Conservation (phyloP, 1,140 invertebrate species). For the Caenorhabditis remanei region DNA sequence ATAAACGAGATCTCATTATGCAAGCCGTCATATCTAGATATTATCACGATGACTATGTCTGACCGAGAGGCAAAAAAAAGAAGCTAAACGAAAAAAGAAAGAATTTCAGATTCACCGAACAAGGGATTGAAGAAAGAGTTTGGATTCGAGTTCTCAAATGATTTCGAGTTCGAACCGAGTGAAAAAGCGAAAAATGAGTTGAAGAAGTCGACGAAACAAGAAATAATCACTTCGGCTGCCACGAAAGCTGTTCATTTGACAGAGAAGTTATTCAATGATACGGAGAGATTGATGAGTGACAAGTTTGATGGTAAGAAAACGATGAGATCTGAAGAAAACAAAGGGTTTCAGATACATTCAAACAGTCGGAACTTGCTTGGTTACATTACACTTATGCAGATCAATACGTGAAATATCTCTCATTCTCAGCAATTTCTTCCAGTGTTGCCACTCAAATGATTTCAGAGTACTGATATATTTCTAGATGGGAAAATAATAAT, state of each 20-base stretch:
- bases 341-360: slow-evolving; percentile 62
- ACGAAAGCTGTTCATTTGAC: slow-evolving; percentile 65
- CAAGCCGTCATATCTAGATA: not conserved
- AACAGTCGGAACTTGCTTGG: slow-evolving; percentile 70
- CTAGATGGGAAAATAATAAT: not conserved
- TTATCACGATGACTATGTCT: slow-evolving; percentile 41
- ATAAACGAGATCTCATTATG: slow-evolving; percentile 50
- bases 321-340: slow-evolving; percentile 55
- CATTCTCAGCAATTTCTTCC: slow-evolving; percentile 71
- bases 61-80: not conserved
- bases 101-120: slow-evolving; percentile 29
- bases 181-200: slow-evolving; percentile 60
- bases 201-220: slow-evolving; percentile 41
- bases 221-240: slow-evolving; percentile 63
- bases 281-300: slow-evolving; percentile 64
- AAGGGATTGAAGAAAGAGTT: slow-evolving; percentile 58
- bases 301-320: slow-evolving; percentile 42
- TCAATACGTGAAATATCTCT: slow-evolving; percentile 71
- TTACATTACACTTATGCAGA: slow-evolving; percentile 68
- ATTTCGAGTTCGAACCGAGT: slow-evolving; percentile 52
- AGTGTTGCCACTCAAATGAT: slow-evolving; percentile 65
- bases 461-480: slow-evolving; percentile 49
- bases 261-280: slow-evolving; percentile 70
- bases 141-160: slow-evolving; percentile 48
- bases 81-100: not conserved